Base-by-base conservation (phyloP, 2,797 vertebrate species). In the Mormyrops attenuatus region DNA sequence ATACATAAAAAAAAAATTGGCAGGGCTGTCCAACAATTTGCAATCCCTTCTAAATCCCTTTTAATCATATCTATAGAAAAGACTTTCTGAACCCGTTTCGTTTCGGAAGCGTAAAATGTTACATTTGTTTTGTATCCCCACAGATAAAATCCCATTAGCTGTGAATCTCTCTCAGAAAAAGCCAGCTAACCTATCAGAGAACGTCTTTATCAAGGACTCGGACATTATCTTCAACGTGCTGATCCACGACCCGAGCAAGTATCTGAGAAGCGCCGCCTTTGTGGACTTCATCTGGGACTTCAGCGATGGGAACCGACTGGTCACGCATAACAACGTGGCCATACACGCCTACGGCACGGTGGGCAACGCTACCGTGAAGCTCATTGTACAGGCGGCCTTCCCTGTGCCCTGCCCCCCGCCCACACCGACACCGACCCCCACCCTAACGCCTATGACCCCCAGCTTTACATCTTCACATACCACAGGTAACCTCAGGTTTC, bases 221-320 rank as follows among this genome's bases (percentile, higher is more conserved):
- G 97, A 98, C 13, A 95, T 99, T 41, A 91, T 93, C 2, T 98
- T 99, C 89, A 93, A 94, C 2, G 97, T 97, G 87, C 94, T 94
- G 89, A 91, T 99, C 60, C 98, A 99, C 0, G 98, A 99, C 91
- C 98, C 98, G 90, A 98, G 97, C 60, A 89, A 95, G 89, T 99
- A 98, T 90, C 96, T 99, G 73, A 97, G 97, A 84, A 94, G 94
- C 0, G 97, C 98, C 0, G 92, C 94, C 50, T 90, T 95, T 55
- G 92, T 99, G 52, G 94, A 96, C 92, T 99, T 97, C 93, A 96
- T 96, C 88, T 99, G 98, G 98, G 96, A 97, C 91, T 99, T 98
- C 0, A 95, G 95, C 41, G 98, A 99, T 17, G 97, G 97, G 57
- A 95, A 96, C 93, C 94, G 96, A 89, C 93, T 96, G 90, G 95